Evolutionary conservation across 2,888 invertebrate genomes (phyloP).

Genomic region (Dynastes hyllus): DNA sequence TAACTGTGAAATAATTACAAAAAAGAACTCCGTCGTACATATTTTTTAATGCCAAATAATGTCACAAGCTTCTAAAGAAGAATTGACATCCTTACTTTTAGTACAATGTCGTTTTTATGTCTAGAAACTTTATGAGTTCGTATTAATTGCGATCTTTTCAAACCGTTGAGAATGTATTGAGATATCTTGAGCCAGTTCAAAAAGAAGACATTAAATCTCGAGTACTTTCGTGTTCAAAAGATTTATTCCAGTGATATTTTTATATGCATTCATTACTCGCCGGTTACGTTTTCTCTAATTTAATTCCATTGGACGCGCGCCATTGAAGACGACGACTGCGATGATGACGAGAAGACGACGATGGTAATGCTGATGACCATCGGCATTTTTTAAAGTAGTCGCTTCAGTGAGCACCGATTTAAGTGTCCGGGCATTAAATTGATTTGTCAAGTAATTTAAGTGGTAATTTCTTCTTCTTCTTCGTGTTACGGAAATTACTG

Average conservation of each 20-base stretch:
- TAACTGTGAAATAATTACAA: no score
- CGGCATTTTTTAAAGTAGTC: conserved; percentile 32
- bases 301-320: conserved; percentile 37
- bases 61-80: no score
- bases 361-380: conserved; percentile 30
- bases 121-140: no score
- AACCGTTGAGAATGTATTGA: no score
- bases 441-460: conserved; percentile 43
- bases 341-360: conserved; percentile 9
- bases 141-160: no score
- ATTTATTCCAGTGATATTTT: conserved; percentile 19
- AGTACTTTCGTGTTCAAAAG: not conserved
- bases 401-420: conserved; percentile 35
- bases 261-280: conserved; percentile 22
- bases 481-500: conserved; percentile 44
- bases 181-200: not conserved
- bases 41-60: no score
- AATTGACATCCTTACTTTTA: no score
- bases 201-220: not conserved
- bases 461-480: conserved; percentile 40
- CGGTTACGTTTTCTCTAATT: conserved; percentile 40
- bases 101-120: no score
- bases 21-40: no score
- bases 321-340: conserved; percentile 21
- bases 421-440: conserved; percentile 39